These are phyloP conservation scores for Crotophaga sulcirostris DNA, from an alignment of 2,113 vertebrate genomes.

Conservation along the genomic window DNA sequence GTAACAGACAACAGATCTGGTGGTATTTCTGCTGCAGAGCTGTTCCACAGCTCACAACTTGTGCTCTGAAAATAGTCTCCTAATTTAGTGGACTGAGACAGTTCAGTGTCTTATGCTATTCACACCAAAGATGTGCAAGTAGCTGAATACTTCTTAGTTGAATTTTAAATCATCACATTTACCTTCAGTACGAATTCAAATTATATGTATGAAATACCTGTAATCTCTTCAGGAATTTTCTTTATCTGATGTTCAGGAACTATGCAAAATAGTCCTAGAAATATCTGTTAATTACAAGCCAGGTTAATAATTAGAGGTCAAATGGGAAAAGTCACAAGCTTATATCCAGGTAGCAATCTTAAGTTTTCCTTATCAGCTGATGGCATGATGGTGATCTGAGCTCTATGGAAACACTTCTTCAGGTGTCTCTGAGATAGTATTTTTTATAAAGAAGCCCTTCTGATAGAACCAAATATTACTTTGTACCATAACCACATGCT, in stretches of 20 bases:
- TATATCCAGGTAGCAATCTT: not conserved
- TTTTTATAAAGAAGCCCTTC: not conserved
- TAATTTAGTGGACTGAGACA: not conserved
- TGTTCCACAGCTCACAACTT: conserved; percentile 17
- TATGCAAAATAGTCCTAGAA: not conserved
- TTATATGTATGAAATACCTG: not conserved
- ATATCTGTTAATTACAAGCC: not conserved
- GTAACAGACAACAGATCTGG: not conserved
- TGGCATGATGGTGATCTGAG: not conserved
- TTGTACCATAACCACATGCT: not conserved
- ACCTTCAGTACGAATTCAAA: not conserved
- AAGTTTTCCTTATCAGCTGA: not conserved
- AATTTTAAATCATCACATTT: not conserved
- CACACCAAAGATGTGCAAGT: not conserved
- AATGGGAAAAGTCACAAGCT: not conserved
- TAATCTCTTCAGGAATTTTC: not conserved
- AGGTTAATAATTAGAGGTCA: not conserved
- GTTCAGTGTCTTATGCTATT: not conserved
- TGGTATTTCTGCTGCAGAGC: not conserved
- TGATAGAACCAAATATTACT: not conserved
- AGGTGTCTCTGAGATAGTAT: not conserved
- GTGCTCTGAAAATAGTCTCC: not conserved
- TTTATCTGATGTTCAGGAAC: not conserved
- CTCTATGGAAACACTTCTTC: not conserved
- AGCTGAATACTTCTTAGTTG: not conserved